Evolutionary conservation across 2,113 vertebrate species (phyloP).

Genomic region (Anhinga rufa): DNA sequence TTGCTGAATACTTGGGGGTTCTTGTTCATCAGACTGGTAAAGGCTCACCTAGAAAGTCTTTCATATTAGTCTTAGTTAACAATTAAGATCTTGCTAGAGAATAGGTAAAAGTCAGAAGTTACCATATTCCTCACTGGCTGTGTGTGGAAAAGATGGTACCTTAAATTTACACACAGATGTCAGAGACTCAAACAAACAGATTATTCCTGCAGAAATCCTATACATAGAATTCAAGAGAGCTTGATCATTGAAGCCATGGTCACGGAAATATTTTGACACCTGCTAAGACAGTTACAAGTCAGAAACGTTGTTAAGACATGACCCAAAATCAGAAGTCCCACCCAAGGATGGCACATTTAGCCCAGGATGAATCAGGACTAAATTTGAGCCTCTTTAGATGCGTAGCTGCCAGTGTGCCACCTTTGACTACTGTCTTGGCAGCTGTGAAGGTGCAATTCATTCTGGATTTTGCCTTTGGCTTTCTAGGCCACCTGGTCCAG

Average conservation of each 20-base stretch:
- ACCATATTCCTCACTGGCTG: not conserved
- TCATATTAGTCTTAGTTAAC: not conserved
- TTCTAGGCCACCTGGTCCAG: not conserved
- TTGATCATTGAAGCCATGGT: not conserved
- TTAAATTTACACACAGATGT: not conserved
- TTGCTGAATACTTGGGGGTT: not conserved
- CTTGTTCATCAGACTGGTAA: accelerated
- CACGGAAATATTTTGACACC: not conserved
- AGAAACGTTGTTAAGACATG: not conserved
- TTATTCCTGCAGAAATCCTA: not conserved
- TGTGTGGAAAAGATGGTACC: not conserved
- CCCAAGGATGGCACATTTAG: not conserved
- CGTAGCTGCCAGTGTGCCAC: not conserved
- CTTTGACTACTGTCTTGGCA: not conserved
- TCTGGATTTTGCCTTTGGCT: not conserved
- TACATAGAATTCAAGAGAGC: not conserved
- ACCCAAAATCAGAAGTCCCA: not conserved
- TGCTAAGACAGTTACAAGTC: not conserved
- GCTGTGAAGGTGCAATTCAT: not conserved
- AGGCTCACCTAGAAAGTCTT: not conserved
- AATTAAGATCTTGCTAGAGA: not conserved
- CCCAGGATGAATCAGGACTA: not conserved
- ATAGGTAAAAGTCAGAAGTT: not conserved
- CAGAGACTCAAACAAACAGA: not conserved
- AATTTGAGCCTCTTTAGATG: not conserved